A percentile compares a stretch with the other conserved stretches of the same genome.
Conservation (phyloP, 2,797 vertebrate species). For the Oophaga sylvatica region DNA sequence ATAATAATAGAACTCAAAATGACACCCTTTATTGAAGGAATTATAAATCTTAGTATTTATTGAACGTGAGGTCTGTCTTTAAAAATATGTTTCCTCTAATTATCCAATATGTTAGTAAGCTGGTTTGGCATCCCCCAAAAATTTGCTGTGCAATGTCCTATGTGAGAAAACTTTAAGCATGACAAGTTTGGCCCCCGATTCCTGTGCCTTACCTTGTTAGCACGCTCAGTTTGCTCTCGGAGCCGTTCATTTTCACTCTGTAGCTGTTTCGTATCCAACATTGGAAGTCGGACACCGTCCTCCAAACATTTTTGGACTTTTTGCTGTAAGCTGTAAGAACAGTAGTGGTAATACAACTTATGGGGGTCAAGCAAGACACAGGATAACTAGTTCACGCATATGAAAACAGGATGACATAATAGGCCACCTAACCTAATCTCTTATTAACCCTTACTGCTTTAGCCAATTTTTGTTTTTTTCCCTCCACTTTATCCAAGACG, state of each 20-base stretch:
- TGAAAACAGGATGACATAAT: neutral
- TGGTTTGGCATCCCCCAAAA: no score
- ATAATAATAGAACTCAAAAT: slow-evolving; percentile 54
- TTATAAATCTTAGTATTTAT: neutral
- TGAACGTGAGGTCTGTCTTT: neutral
- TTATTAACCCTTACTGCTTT: neutral
- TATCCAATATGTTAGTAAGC: no score
- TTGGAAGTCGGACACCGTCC: slow-evolving; percentile 89
- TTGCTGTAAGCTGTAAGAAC: slow-evolving; percentile 81
- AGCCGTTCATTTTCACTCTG: slow-evolving; percentile 87
- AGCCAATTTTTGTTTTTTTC: no score
- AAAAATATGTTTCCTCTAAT: no score
- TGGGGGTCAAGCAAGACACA: neutral
- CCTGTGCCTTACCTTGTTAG: slow-evolving; percentile 79
- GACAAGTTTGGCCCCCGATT: no score
- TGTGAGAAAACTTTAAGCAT: neutral
- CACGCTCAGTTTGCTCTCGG: slow-evolving; percentile 81
- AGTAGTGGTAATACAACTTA: neutral
- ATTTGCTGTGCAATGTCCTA: neutral
- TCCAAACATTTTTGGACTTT: slow-evolving; percentile 94
- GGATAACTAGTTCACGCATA: neutral
- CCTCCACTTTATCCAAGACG: no score
- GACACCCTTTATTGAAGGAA: neutral
- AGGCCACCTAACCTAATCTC: neutral
- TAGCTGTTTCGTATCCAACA: slow-evolving; percentile 89